Conservation (phyloP, 2,113 vertebrate species). For the Charadrius vociferus region DNA sequence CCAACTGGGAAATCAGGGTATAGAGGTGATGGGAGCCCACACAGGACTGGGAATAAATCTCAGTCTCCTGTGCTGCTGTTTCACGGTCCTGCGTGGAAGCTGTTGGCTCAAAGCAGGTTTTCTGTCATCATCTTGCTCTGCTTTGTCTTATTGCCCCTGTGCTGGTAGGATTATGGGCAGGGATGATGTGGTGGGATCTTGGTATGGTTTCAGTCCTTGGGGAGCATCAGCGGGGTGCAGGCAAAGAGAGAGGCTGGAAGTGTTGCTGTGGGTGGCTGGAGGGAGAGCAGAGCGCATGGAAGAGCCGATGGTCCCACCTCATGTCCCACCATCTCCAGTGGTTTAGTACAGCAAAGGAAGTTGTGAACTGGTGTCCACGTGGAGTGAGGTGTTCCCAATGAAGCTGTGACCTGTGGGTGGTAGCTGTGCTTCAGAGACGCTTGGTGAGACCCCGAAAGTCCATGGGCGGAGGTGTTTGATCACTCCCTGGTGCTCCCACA, state of each 20-base stretch:
- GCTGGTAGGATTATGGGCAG: neutral
- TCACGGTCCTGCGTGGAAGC: neutral
- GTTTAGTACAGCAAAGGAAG: neutral
- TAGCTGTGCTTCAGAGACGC: neutral
- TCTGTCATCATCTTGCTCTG: fast-evolving
- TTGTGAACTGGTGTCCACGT: neutral
- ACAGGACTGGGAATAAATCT: neutral
- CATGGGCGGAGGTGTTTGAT: neutral
- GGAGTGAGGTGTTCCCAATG: neutral
- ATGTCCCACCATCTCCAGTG: neutral
- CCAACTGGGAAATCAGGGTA: neutral
- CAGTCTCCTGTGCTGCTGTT: neutral
- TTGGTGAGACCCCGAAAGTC: neutral
- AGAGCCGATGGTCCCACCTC: neutral
- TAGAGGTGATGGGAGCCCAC: neutral
- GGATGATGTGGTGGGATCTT: neutral
- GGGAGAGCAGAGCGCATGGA: neutral
- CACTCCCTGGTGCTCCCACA: neutral
- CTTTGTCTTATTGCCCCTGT: neutral
- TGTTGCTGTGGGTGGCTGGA: neutral
- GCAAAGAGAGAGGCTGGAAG: neutral
- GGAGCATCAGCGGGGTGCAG: fast-evolving
- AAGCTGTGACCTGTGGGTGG: neutral
- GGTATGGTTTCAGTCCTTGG: neutral
- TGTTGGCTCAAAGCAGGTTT: neutral